These are phyloP conservation scores for Epinotia bilunana DNA, from an alignment of 2,888 invertebrate species.

Conservation along the genomic window DNA sequence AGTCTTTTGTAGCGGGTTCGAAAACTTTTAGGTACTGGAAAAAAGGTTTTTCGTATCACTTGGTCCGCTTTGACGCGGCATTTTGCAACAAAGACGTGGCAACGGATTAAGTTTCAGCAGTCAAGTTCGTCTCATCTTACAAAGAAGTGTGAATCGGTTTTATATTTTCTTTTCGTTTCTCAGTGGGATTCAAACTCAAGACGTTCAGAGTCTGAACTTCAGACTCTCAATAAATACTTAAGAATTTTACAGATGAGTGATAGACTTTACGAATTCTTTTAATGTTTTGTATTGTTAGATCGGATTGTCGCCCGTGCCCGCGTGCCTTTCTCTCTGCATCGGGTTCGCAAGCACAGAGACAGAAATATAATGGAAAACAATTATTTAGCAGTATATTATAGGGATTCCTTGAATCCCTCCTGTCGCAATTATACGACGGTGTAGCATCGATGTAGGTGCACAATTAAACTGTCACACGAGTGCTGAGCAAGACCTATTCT, in stretches of 20 bases:
- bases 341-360: too few species aligned
- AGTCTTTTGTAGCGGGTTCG: conserved; percentile 27
- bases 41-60: conserved; percentile 9
- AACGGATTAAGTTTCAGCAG: conserved; percentile 22
- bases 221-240: neutral
- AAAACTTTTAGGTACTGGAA: conserved; percentile 26
- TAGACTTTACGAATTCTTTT: neutral
- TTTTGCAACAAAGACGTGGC: conserved; percentile 7
- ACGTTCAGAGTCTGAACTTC: neutral
- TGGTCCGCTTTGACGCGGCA: conserved; percentile 14
- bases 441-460: too few species aligned
- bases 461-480: neutral
- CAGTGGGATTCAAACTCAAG: neutral
- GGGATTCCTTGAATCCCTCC: too few species aligned
- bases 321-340: too few species aligned
- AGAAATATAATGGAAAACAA: too few species aligned
- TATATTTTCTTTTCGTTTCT: neutral
- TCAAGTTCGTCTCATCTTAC: conserved; percentile 8
- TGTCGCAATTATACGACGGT: too few species aligned
- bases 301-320: too few species aligned
- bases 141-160: conserved; percentile 21
- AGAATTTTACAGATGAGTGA: neutral
- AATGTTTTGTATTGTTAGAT: too few species aligned
- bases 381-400: too few species aligned
- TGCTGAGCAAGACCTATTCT: neutral